Evolutionary conservation across 2,113 vertebrate genomes (phyloP), one percentile per base, ranked within the genome.

Genomic region (Cavia aperea): DNA sequence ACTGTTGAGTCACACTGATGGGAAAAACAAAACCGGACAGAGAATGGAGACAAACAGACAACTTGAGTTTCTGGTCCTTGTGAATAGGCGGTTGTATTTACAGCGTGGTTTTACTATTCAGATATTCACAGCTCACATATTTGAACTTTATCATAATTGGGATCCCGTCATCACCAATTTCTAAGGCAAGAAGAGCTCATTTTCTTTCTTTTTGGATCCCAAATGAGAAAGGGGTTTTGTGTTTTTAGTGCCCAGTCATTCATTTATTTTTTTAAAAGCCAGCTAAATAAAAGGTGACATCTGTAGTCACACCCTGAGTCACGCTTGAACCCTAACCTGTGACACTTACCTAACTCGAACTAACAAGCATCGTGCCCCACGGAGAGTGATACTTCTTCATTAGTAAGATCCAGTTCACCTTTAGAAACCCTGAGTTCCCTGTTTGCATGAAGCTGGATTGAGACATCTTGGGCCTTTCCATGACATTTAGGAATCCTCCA

Each of bases 381-480:
- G 82, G 97, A 97, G 97, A 97, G 96, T 54, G 96, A 96, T 97
- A 97, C 96, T 96, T 98, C 98, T 97, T 98, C 97, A 97, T 98
- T 98, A 98, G 97, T 96, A 97, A 98, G 97, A 98, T 97, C 97
- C 96, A 96, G 94, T 97, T 97, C 97, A 97, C 98, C 98, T 98
- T 97, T 97, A 97, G 97, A 97, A 97, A 96, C 97, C 95, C 96
- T 85, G 75, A 91, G 96, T 97, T 97, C 97, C 97, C 96, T 54
- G 93, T 97, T 98, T 97, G 97, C 97, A 96, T 97, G 96, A 96
- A 97, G 97, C 89, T 73, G 96, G 96, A 98, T 98, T 98, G 97
- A 98, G 98, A 98, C 89, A 89, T 98, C 97, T 97, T 95, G 94
- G 96, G 97, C 96, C 96, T 96, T 96, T 94, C 96, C 94, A 96